Evolutionary conservation across 2,888 invertebrate species (phyloP).

Genomic region (Julus scanicus): DNA sequence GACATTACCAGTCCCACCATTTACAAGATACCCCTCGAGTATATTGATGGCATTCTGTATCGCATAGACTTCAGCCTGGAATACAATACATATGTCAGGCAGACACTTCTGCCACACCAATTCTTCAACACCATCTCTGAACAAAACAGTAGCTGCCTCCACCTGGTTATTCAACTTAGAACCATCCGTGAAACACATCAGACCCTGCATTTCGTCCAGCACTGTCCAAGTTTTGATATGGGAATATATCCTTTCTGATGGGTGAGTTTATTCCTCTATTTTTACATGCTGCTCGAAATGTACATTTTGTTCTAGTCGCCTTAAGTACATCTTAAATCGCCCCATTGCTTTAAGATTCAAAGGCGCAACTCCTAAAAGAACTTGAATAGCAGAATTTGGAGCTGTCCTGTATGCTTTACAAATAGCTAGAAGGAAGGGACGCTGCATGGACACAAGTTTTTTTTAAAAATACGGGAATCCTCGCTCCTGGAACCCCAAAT

Average conservation of each 20-base stretch:
- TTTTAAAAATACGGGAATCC: not conserved
- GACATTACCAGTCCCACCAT: too few species aligned
- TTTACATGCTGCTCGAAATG: not conserved
- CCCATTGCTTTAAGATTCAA: not conserved
- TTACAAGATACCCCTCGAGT: too few species aligned
- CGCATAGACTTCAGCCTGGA: not conserved
- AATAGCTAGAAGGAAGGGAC: not conserved
- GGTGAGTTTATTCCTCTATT: not conserved
- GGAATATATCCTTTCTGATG: not conserved
- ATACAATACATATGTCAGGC: not conserved
- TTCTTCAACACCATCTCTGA: not conserved
- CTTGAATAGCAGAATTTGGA: not conserved
- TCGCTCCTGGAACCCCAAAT: not conserved
- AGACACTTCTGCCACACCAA: not conserved
- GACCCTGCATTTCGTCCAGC: accelerated
- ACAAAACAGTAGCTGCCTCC: not conserved
- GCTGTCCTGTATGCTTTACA: not conserved
- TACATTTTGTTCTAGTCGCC: accelerated
- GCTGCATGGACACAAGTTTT: not conserved
- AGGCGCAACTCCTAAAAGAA: not conserved
- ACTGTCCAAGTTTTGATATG: not conserved
- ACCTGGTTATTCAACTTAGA: not conserved
- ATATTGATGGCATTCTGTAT: not conserved
- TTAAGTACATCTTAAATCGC: too few species aligned
- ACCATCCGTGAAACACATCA: not conserved